Percentiles rank a stretch among this genome's conserved stretches.
Conservation (phyloP, 2,113 vertebrate genomes). For the Nerophis lumbriciformis region DNA sequence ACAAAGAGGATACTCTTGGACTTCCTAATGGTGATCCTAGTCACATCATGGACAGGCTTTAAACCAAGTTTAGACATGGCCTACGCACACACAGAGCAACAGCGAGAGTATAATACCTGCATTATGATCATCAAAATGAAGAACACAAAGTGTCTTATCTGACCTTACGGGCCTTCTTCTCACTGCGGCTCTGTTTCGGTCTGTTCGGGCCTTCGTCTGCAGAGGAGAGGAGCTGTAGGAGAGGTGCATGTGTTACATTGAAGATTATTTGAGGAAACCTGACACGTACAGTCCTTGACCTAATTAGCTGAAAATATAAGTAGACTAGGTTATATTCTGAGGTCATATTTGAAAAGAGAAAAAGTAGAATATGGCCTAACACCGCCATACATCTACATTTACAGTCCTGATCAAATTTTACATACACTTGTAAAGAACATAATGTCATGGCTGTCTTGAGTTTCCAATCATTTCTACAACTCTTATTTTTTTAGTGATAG, state of each 20-base stretch:
- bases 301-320: neutral
- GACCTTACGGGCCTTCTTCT: conserved; percentile 96
- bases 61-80: conserved; percentile 97
- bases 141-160: conserved; percentile 8
- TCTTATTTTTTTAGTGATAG: no score
- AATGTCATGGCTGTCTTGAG: no score
- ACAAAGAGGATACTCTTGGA: conserved; percentile 98
- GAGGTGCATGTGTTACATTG: neutral
- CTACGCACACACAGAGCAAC: conserved; percentile 53
- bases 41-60: conserved; percentile 90
- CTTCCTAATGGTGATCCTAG: conserved; percentile 95
- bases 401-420: no score
- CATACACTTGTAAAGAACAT: no score
- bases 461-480: no score
- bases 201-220: conserved; percentile 82
- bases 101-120: neutral
- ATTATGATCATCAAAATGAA: neutral
- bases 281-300: neutral
- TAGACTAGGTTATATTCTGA: neutral
- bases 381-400: no score
- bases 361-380: neutral
- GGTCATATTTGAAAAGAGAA: neutral
- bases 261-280: neutral
- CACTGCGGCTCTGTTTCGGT: conserved; percentile 93
- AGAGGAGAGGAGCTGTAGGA: conserved; percentile 68